These are phyloP conservation scores for Gymnoscopelus microlampas DNA, from an alignment of 2,797 vertebrate genomes.

Conservation along the genomic window DNA sequence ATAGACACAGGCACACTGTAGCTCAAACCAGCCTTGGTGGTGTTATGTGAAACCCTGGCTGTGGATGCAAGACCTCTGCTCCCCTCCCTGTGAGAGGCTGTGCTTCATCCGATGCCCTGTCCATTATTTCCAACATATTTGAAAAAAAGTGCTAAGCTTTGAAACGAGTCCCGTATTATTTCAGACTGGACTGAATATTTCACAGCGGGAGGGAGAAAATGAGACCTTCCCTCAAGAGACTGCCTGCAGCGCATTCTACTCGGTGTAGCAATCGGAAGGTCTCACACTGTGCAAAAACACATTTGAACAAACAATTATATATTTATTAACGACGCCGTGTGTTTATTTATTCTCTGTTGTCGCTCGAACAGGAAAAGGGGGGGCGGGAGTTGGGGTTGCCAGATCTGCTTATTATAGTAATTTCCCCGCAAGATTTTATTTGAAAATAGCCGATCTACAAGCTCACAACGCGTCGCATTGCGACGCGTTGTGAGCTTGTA, in stretches of 20 bases:
- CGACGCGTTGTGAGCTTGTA: too few species aligned
- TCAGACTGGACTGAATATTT: constrained; percentile 85
- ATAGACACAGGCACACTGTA: neutral
- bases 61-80: constrained; percentile 79
- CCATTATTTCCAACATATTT: constrained; percentile 86
- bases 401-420: too few species aligned
- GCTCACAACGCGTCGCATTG: too few species aligned
- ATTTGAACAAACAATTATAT: constrained; percentile 86
- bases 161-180: constrained; percentile 87
- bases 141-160: constrained; percentile 82
- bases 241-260: constrained; percentile 85
- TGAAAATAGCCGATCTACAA: too few species aligned
- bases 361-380: constrained; percentile 52
- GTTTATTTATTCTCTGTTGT: constrained; percentile 48
- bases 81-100: constrained; percentile 80
- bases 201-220: constrained; percentile 85
- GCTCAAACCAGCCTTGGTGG: constrained; percentile 70
- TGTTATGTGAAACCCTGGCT: constrained; percentile 77
- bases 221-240: constrained; percentile 88
- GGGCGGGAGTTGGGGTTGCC: constrained; percentile 4
- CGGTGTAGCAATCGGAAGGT: constrained; percentile 79
- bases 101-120: constrained; percentile 84
- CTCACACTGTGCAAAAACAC: constrained; percentile 84
- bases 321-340: constrained; percentile 81
- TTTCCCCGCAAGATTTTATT: too few species aligned